Conservation (phyloP, 2,113 vertebrate genomes). For the Jacana jacana region DNA sequence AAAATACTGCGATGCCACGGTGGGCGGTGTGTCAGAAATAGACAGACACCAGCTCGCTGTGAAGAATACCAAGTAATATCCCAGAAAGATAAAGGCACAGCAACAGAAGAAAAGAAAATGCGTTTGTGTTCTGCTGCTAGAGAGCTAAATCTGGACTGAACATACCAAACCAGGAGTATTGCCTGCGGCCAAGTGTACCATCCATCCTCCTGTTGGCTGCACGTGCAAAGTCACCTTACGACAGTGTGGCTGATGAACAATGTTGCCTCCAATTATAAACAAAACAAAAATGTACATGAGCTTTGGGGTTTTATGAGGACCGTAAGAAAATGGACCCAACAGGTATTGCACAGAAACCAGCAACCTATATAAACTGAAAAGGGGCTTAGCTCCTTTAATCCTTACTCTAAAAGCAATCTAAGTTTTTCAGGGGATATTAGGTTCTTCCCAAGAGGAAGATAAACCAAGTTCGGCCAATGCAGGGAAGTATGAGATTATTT, state of each 20-base stretch:
- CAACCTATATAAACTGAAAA: not conserved
- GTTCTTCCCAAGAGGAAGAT: not conserved
- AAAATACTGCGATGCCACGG: constrained; percentile 45
- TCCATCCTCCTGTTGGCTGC: not conserved
- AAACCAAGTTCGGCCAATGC: not conserved
- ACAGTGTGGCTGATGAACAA: not conserved
- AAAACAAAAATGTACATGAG: not conserved
- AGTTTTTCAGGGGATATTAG: not conserved
- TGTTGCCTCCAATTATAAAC: not conserved
- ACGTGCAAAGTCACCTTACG: not conserved
- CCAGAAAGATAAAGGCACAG: constrained; percentile 27
- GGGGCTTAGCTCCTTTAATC: not conserved
- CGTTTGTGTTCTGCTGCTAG: not conserved
- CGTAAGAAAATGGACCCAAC: not conserved
- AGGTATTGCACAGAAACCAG: not conserved
- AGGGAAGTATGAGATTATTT: not conserved
- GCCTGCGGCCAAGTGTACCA: not conserved
- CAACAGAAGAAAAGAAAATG: constrained; percentile 11
- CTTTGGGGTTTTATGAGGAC: not conserved
- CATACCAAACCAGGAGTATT: not conserved
- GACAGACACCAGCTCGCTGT: constrained; percentile 45
- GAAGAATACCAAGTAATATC: constrained; percentile 42
- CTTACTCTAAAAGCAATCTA: not conserved
- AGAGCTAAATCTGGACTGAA: not conserved
- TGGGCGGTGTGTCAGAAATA: constrained; percentile 63